Percentiles rank a stretch among this genome's conserved stretches.
These are phyloP conservation scores for Drosophila triauraria DNA, from an alignment of 1,140 invertebrate genomes.

Conservation along the genomic window DNA sequence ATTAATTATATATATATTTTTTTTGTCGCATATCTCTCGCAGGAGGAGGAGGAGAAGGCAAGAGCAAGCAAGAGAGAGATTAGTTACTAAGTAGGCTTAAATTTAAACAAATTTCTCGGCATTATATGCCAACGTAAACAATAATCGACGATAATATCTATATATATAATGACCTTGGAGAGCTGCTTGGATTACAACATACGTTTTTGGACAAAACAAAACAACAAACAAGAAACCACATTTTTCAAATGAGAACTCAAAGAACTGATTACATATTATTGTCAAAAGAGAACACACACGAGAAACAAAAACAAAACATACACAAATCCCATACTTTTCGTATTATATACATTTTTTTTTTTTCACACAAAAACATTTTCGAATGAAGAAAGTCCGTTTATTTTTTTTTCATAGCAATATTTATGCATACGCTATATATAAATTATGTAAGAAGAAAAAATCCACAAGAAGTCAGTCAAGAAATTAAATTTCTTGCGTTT, in stretches of 20 bases:
- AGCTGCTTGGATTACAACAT: constrained; percentile 40
- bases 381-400: constrained; percentile 15
- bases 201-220: constrained; percentile 35
- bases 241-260: constrained; percentile 71
- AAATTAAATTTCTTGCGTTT: constrained; percentile 75
- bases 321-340: constrained; percentile 11
- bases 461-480: constrained; percentile 58
- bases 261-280: constrained; percentile 76
- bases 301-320: constrained; percentile 10
- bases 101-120: constrained; percentile 70
- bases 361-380: constrained; percentile 21
- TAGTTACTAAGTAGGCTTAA: constrained; percentile 71
- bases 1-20: neutral
- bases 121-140: constrained; percentile 63
- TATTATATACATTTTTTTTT: constrained; percentile 1
- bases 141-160: constrained; percentile 39
- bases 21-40: neutral
- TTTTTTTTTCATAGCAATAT: constrained; percentile 45
- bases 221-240: constrained; percentile 14
- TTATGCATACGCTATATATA: constrained; percentile 36
- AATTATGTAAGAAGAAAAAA: constrained; percentile 33
- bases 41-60: neutral
- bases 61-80: constrained; percentile 2
- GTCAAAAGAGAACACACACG: constrained; percentile 27
- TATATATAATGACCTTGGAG: constrained; percentile 23